Evolutionary conservation across 2,113 vertebrate genomes (phyloP).

Genomic region (Podarcis cretensis): DNA sequence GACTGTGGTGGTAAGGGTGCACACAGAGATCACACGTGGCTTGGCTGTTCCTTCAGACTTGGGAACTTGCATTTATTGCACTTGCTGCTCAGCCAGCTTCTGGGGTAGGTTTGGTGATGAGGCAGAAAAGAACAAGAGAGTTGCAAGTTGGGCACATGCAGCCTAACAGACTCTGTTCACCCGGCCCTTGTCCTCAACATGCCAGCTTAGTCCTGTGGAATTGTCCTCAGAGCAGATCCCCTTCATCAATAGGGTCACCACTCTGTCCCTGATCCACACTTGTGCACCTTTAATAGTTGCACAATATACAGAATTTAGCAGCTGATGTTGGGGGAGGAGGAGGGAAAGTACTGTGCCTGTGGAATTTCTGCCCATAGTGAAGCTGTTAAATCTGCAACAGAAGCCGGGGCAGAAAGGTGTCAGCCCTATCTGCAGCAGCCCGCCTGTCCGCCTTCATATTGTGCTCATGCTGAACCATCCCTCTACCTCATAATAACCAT

Average conservation of each 20-base stretch:
- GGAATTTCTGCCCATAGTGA: background rate
- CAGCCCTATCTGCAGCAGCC: background rate
- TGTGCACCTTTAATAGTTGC: background rate
- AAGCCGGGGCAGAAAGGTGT: background rate
- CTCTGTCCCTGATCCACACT: background rate
- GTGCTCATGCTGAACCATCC: background rate
- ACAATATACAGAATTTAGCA: background rate
- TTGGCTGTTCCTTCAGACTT: no score
- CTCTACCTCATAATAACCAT: background rate
- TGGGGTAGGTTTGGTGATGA: background rate
- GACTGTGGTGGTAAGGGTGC: fast-evolving
- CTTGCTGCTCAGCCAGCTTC: background rate
- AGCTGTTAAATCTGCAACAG: background rate
- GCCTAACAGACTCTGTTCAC: background rate
- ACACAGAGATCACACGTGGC: background rate
- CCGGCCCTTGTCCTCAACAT: background rate
- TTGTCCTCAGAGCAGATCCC: background rate
- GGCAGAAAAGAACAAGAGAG: background rate
- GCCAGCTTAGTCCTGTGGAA: background rate
- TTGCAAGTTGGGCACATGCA: background rate
- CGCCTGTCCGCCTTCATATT: background rate
- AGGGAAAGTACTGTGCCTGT: background rate
- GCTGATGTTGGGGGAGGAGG: background rate
- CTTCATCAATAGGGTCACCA: background rate
- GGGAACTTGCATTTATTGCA: background rate